Conservation (phyloP, 2,113 vertebrate species). For the Sprattus sprattus region DNA sequence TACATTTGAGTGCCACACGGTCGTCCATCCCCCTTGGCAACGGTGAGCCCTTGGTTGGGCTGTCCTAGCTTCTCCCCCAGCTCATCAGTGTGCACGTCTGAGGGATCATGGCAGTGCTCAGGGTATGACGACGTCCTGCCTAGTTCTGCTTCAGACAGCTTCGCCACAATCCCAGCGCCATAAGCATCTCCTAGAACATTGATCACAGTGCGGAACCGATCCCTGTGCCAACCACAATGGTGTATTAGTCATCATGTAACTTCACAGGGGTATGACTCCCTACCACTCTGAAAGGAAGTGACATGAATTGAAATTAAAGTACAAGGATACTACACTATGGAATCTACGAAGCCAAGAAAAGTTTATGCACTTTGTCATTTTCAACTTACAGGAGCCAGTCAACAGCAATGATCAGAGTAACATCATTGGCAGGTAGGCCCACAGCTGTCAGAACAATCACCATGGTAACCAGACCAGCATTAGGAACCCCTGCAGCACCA, state of each 20-base stretch:
- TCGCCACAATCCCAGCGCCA: conserved; percentile 79
- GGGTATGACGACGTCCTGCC: conserved; percentile 35
- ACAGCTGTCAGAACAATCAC: conserved; percentile 80
- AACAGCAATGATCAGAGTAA: conserved; percentile 80
- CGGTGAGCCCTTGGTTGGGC: background rate
- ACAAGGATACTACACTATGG: background rate
- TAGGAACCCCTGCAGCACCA: conserved; percentile 79
- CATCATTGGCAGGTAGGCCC: conserved; percentile 76
- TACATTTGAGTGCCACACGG: background rate
- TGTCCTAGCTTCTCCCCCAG: background rate
- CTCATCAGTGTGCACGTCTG: background rate
- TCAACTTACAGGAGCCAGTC: conserved; percentile 85
- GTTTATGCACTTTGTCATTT: background rate
- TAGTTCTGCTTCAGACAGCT: conserved; percentile 78
- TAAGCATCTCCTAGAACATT: conserved; percentile 82
- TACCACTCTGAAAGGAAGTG: background rate
- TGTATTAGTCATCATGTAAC: background rate
- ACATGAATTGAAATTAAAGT: background rate
- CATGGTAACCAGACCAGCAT: conserved; percentile 81
- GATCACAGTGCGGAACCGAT: conserved; percentile 83
- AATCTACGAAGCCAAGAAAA: background rate
- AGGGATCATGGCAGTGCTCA: background rate
- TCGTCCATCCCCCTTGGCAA: background rate
- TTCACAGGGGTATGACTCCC: background rate
- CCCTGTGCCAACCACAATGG: conserved; percentile 49